Evolutionary conservation across 2,113 vertebrate genomes (phyloP), one percentile per base, ranked within the genome.

Genomic region (Pitta sordida): DNA sequence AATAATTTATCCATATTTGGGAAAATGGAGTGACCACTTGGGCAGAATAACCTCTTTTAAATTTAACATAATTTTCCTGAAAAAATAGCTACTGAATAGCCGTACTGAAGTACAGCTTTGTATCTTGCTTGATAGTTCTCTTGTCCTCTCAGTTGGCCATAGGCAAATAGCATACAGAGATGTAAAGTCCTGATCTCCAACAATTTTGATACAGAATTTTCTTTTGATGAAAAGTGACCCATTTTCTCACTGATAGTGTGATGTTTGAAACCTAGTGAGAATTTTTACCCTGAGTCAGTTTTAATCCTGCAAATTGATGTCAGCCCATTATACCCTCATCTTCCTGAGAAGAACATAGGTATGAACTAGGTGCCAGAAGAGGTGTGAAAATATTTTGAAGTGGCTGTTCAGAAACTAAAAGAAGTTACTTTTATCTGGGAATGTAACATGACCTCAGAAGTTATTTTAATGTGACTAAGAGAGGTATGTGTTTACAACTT

Each of bases 371-470:
- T 95, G 65, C 91, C 59, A 75, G 14, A 83, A 86, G 76, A 94
- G 43, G 81, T 70, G 83, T 83, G 83, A 94, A 91, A 95, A 58
- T 63, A 51, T 55, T 91, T 88, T 83, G 53, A 83, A 63, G 37
- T 24, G 37, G 20, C 32, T 83, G 39, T 52, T 91, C 4, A 27
- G 67, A 92, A 91, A 56, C n/a, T 43, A 48, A 36, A 69, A 70
- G 19, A 73, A 81, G 67, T 94, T 74, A 55, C 76, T 90, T 90
- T 74, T 83, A 51, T 67, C 12, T 87, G 41, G 37, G 41, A 88
- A 60, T 1, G 3, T 59, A 69, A 19, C 60, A 65, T 90, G 43
- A n/a, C 32, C 65, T 93, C 9, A 62, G 34, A 75, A 70, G 44
- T 75, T 89, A 60, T 78, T 92, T 91, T 91, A 41, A 13, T 76